Base-by-base conservation (phyloP, 1,140 invertebrate genomes). In the Nebria ingens region DNA sequence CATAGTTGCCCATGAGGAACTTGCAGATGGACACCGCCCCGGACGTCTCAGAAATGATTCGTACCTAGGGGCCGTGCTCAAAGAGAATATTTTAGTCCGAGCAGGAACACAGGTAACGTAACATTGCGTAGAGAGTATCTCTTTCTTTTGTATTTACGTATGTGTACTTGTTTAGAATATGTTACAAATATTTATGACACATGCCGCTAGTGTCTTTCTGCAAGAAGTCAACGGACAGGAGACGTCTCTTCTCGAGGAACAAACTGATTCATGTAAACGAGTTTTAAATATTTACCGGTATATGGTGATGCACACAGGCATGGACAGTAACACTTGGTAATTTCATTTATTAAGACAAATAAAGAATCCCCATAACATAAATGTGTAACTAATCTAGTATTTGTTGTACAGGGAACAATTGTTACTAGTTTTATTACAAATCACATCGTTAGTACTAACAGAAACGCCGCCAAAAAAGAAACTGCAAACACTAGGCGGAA, bases 271-370 rank as follows among this genome's bases (percentile, higher is more conserved):
- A 58, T 97, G 94, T 73, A 97, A 97, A 74, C 79, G 92, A 62
- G 92, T 98, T 51, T 76, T 98, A 20, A 98, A 97, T 71, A 94
- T 97, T 60, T 98, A 97, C 77, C 77, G 94, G 57, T 95, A 92
- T 64, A 93, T 97, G 81, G 93, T 97, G 20, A 97, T 97, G 92
- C 93, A 97, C 70, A 87, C 91, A 0, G 80, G 86, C 58, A 89
- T 97, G 84, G 91, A 97, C 66, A 85, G 85, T 59, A 80, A 80
- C 62, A 95, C 93, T 17, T 98, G 94, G 93, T 92, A 79, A 76
- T 64, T 61, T 3, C 3, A 45, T 4, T 3, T 45, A 45, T 15
- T 15, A 45, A 45, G 11, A 45, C 17, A 11, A 13, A 45, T 4
- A 13, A 13, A 9, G 9, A 45, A 45, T 45, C 11, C 19, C 19